Conservation (phyloP, 37 sponge, comb jelly and placozoan genomes). For the Chondrilla cf. caribensis region DNA sequence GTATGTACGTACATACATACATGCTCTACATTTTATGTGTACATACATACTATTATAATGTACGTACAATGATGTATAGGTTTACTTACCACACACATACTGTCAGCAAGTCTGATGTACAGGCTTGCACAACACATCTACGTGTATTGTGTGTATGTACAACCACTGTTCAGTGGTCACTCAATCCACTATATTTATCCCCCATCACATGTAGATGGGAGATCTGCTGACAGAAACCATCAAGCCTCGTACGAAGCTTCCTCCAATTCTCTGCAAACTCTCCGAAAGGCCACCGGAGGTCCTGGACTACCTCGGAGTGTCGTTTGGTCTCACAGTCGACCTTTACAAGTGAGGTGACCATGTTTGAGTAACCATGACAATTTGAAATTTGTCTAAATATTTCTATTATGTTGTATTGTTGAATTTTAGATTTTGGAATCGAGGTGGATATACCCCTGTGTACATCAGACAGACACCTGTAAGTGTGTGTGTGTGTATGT, state of each 20-base stretch:
- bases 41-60: background rate
- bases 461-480: slow-evolving; percentile 94
- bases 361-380: no score
- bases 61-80: no score
- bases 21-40: background rate
- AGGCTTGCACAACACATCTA: no score
- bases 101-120: no score
- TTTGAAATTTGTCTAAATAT: no score
- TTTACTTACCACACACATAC: no score
- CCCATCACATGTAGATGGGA: background rate
- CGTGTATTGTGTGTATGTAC: no score
- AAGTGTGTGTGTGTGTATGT: slow-evolving; percentile 8
- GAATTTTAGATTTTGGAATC: slow-evolving; percentile 81
- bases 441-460: slow-evolving; percentile 67
- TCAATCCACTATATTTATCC: background rate
- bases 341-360: slow-evolving; percentile 27
- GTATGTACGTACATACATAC: no score
- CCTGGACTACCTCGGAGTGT: slow-evolving; percentile 86
- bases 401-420: no score
- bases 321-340: slow-evolving; percentile 66
- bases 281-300: slow-evolving; percentile 70
- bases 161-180: no score
- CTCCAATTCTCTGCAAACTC: slow-evolving; percentile 78
- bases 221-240: slow-evolving; percentile 65
- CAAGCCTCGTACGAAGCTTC: slow-evolving; percentile 69